These are phyloP conservation scores for Actias luna DNA, from an alignment of 2,888 invertebrate genomes.

Conservation along the genomic window DNA sequence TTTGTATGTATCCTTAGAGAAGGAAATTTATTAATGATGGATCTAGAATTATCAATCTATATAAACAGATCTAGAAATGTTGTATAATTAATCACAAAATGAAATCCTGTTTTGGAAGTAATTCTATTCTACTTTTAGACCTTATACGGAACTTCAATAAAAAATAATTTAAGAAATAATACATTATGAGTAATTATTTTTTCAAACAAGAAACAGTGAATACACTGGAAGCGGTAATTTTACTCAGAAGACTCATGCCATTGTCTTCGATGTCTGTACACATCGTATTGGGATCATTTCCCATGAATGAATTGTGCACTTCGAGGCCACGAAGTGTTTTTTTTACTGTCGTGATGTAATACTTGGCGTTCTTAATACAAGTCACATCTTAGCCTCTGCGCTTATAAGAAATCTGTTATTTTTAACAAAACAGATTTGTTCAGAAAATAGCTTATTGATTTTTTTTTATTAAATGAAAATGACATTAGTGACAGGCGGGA, in stretches of 20 bases:
- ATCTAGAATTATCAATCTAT: no score
- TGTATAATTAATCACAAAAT: no score
- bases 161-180: no score
- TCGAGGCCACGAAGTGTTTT: slow-evolving; percentile 70
- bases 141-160: no score
- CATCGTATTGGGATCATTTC: slow-evolving; percentile 67
- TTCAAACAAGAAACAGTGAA: slow-evolving; percentile 1
- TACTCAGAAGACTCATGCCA: no score
- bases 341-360: slow-evolving; percentile 69
- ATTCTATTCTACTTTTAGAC: no score
- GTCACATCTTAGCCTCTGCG: slow-evolving; percentile 40
- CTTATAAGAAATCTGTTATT: slow-evolving; percentile 21
- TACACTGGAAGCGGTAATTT: no score
- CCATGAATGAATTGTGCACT: slow-evolving; percentile 67
- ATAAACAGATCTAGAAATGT: no score
- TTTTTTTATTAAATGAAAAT: slow-evolving; percentile 2
- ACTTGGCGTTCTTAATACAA: slow-evolving; percentile 45
- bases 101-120: no score
- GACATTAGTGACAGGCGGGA: slow-evolving; percentile 35
- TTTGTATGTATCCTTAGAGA: no score
- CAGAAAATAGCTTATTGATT: neutral
- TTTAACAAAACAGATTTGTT: slow-evolving; percentile 4
- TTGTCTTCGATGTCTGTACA: slow-evolving; percentile 50
- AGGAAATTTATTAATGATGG: no score
- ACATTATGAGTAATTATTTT: no score